Percentiles rank a stretch among this genome's conserved stretches.
Conservation (phyloP, 2,888 invertebrate species). For the Nomada fucata region DNA sequence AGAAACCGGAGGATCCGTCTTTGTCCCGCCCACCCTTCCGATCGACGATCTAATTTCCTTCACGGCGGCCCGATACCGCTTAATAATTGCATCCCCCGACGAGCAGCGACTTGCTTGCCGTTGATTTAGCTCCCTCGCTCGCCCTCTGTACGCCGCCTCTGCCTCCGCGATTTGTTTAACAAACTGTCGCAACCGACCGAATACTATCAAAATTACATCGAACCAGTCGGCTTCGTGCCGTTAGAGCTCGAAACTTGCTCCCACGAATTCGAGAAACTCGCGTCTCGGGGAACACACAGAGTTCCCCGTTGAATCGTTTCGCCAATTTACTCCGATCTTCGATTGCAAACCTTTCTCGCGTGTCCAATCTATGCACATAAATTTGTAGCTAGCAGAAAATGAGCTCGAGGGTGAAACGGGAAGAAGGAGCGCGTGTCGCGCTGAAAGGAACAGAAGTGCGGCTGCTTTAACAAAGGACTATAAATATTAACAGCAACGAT, state of each 20-base stretch:
- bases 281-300: too few species aligned
- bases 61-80: slow-evolving; percentile 47
- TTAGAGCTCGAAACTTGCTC: neutral
- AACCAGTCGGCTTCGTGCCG: neutral
- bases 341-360: too few species aligned
- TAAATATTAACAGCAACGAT: too few species aligned
- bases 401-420: neutral
- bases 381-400: too few species aligned
- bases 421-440: neutral
- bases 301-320: too few species aligned
- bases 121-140: slow-evolving; percentile 50
- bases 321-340: too few species aligned
- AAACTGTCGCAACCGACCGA: neutral
- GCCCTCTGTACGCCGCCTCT: neutral
- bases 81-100: slow-evolving; percentile 52
- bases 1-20: slow-evolving; percentile 44
- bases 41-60: slow-evolving; percentile 62
- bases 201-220: slow-evolving; percentile 30
- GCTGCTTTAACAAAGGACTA: too few species aligned
- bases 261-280: too few species aligned
- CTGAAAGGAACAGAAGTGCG: neutral
- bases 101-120: slow-evolving; percentile 6
- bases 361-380: too few species aligned
- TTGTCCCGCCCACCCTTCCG: slow-evolving; percentile 32
- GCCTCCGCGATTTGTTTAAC: slow-evolving; percentile 32